These are phyloP conservation scores for Bettongia penicillata DNA, from an alignment of 2,113 vertebrate genomes.

Conservation along the genomic window DNA sequence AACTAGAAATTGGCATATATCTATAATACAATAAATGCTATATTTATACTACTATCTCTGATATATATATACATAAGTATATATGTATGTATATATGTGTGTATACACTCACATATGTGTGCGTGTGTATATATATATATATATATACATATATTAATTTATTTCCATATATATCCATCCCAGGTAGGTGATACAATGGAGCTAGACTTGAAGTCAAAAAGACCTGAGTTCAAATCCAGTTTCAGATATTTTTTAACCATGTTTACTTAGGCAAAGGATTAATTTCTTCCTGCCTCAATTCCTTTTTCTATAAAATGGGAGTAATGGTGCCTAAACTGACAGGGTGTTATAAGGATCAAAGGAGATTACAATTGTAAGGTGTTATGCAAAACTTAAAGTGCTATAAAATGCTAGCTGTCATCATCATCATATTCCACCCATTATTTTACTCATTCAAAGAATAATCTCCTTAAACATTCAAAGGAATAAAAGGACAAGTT, in stretches of 20 bases:
- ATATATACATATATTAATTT: too few species aligned
- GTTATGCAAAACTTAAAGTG: neutral
- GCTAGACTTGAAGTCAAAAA: neutral
- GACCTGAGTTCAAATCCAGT: neutral
- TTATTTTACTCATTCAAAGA: conserved; percentile 58
- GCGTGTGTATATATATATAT: neutral
- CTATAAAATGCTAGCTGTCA: neutral
- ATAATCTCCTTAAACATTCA: conserved; percentile 14
- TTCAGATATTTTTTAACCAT: neutral
- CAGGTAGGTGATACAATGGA: neutral
- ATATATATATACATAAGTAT: neutral
- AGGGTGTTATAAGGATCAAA: neutral
- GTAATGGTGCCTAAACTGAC: neutral
- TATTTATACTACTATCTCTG: neutral
- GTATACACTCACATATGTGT: neutral
- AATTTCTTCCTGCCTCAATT: neutral
- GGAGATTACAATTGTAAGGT: neutral
- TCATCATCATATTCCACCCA: neutral
- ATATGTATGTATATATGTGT: neutral
- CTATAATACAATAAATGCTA: neutral
- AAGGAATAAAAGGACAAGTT: neutral
- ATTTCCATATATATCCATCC: neutral
- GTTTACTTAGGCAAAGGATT: neutral
- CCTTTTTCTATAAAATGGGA: neutral
- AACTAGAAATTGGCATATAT: conserved; percentile 27